Base-by-base conservation (phyloP, 2,797 vertebrate species). In the Cuniculus paca region DNA sequence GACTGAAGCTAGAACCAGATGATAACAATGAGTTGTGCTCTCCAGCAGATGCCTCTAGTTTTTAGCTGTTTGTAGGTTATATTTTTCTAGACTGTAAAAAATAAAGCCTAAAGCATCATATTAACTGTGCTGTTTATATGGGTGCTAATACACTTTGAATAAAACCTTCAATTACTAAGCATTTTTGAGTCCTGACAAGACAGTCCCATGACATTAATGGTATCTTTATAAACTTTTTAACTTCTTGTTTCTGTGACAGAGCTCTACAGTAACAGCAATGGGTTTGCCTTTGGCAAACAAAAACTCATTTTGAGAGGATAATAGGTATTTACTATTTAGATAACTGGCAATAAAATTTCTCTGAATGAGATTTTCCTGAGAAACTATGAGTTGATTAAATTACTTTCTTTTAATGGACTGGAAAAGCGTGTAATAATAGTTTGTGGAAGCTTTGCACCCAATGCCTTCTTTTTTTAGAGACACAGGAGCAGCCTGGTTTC, bases 361-460 rank as follows among this genome's bases (percentile, higher is more conserved):
- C 97, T 98, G 98, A 99, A 99, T 99, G 98, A 98, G 98, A 98
- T 99, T 99, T 99, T 98, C 91, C 97, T 95, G 98, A 90, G 94
- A 98, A 98, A 98, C 99, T 98, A 99, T 98, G 97, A 98, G 98
- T 98, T 99, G 98, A 99, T 99, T 99, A 98, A 98, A 98, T 99
- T 99, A 99, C 98, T 97, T 97, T 99, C 98, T 98, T 99, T 97
- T 99, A 99, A 99, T 99, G 99, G 99, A 99, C 98, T 98, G 97
- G 98, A 98, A 98, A 98, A 98, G 98, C 97, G 92, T 98, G 98
- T 98, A 98, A 98, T 98, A 98, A 98, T 98, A 98, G 98, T 98
- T 99, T 98, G 98, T 98, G 95, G 97, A 97, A 98, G 98, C 98
- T 99, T 98, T 98, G 98, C 98, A 97, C 98, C 98, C 98, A 97